phyloP scores from a whole-genome alignment of 2,113 vertebrate species.

The Lathamus discolor region DNA sequence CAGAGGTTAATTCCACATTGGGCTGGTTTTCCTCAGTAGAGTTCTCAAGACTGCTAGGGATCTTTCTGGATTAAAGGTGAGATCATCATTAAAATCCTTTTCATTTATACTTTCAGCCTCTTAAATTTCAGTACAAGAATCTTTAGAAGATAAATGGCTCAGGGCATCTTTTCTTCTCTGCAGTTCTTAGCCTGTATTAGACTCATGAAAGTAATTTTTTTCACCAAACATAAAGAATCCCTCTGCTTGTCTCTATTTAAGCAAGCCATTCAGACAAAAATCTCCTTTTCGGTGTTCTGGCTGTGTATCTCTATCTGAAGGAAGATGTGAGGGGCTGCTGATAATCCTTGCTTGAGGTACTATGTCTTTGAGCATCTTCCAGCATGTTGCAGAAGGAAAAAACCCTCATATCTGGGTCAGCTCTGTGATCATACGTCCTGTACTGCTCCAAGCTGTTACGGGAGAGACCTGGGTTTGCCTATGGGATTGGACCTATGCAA shows the following conservation, averaged over 20 bases:
- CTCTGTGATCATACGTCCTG: neutral
- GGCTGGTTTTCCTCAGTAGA: neutral
- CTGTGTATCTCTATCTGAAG: neutral
- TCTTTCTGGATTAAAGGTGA: conserved; percentile 30
- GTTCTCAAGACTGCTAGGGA: neutral
- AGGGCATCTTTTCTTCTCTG: conserved; percentile 17
- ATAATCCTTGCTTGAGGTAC: neutral
- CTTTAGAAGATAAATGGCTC: conserved; percentile 40
- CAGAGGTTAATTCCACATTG: neutral
- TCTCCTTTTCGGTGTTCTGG: neutral
- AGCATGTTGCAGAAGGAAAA: neutral
- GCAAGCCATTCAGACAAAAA: neutral
- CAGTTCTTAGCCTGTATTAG: neutral
- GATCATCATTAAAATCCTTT: conserved; percentile 42
- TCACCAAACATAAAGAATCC: neutral
- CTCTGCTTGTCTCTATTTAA: neutral
- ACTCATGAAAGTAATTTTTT: neutral
- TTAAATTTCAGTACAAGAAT: conserved; percentile 42
- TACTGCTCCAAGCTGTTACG: neutral
- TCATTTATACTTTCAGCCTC: conserved; percentile 39
- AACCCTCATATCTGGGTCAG: neutral
- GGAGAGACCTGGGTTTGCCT: neutral
- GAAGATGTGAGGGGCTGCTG: neutral
- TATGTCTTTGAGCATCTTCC: neutral
- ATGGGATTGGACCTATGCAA: neutral